These are phyloP conservation scores for Linyphia triangularis DNA, from an alignment of 2,888 invertebrate genomes.

Conservation along the genomic window DNA sequence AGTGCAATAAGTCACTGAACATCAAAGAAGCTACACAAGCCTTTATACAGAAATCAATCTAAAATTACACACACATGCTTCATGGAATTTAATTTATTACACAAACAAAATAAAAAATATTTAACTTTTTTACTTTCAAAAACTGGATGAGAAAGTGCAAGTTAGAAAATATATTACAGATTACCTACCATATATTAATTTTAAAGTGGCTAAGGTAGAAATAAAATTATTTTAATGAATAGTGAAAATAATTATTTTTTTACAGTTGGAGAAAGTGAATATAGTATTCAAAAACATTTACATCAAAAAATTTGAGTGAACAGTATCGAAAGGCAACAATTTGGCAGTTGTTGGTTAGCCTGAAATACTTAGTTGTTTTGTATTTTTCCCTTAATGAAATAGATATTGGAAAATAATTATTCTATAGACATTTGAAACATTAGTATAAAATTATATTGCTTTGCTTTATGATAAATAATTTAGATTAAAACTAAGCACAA, in stretches of 20 bases:
- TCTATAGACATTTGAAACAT: no score
- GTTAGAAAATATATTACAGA: neutral
- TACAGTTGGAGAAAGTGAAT: neutral
- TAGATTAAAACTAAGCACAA: no score
- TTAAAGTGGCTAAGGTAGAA: neutral
- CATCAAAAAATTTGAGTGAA: conserved; percentile 31
- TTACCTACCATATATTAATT: neutral
- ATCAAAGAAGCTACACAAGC: conserved; percentile 7
- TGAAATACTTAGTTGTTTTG: conserved; percentile 17
- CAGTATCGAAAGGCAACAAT: conserved; percentile 63
- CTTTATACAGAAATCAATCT: conserved; percentile 32
- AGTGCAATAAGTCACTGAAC: conserved; percentile 39
- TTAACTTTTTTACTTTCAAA: no score
- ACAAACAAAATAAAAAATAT: no score
- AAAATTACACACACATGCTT: conserved; percentile 36
- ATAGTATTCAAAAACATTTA: neutral
- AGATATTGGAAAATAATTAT: no score
- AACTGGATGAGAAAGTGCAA: no score
- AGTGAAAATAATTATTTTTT: conserved; percentile 1
- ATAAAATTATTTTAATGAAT: neutral
- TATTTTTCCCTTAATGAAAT: neutral
- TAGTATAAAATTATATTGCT: no score
- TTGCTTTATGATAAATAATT: no score
- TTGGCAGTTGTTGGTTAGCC: conserved; percentile 68
- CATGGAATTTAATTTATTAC: neutral